Evolutionary conservation across 1,140 invertebrate genomes (phyloP), one percentile per base, ranked within the genome.

Genomic region (Bemisia tabaci): DNA sequence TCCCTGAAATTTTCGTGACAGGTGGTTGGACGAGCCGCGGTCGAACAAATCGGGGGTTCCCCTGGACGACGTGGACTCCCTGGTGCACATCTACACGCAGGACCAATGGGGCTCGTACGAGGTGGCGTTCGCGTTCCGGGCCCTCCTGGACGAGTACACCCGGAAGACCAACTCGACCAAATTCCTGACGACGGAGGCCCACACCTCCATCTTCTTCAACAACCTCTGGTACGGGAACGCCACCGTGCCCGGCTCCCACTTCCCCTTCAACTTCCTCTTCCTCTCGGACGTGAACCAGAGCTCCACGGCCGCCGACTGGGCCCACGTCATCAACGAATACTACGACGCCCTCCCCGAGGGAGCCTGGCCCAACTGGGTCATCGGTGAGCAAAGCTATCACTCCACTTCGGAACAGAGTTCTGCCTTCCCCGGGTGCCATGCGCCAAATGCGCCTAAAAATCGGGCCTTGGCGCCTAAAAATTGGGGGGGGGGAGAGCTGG

Each of bases 171-270:
- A n/a, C 22, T 59, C 2, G n/a, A 22, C 23, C 26, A 66, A 26
- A 24, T 66, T 21, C 12, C 63, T 64, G 62, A 64, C 91, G 80
- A 84, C 84, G 0, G 90, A 92, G 77, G 84, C 82, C 2, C 89
- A 88, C 71, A 81, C 83, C 0, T 76, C 74, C 67, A 76, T 84
- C 22, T 73, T 81, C 12, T 77, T 83, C 1, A 81, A 81, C 11
- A 82, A 85, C 72, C 79, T 80, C 69, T 92, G 86, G 69, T 90
- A 88, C 71, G 79, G 81, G 0, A 78, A 81, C 22, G 81, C 80
- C 1, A 74, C 75, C 0, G 75, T 80, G 2, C 76, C 81, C 2
- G 82, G 85, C 1, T 77, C 79, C 0, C 76, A 85, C 69, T 75
- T 85, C 25, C 85, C 88, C 0, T 84, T 90, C 70, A 80, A 82